A percentile compares a stretch with the other conserved stretches of the same genome.
Conservation (phyloP, 1,140 invertebrate genomes). For the Zophobas morio region DNA sequence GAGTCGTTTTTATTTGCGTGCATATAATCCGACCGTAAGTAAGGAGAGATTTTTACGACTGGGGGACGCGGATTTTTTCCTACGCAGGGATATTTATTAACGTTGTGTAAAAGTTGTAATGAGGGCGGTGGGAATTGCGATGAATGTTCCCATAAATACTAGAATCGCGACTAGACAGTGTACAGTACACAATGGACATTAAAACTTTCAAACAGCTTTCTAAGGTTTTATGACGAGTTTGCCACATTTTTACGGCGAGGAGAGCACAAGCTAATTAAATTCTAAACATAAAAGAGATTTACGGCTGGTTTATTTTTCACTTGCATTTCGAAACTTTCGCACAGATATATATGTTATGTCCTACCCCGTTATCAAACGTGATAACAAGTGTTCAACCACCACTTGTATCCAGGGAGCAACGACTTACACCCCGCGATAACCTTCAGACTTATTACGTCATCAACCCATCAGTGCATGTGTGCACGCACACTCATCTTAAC, state of each 20-base stretch:
- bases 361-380: too few species aligned
- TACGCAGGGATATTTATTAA: not conserved
- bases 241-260: conserved; percentile 17
- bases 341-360: too few species aligned
- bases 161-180: conserved; percentile 1
- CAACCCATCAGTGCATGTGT: too few species aligned
- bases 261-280: conserved; percentile 12
- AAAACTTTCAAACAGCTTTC: conserved; percentile 35
- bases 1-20: not conserved
- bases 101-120: too few species aligned
- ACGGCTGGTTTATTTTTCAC: too few species aligned
- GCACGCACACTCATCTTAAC: too few species aligned
- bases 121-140: not conserved
- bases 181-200: conserved; percentile 16
- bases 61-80: too few species aligned
- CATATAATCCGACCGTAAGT: not conserved
- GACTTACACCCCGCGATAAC: too few species aligned
- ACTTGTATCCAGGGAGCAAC: too few species aligned
- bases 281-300: not conserved
- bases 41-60: not conserved
- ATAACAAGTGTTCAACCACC: too few species aligned
- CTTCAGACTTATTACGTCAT: too few species aligned
- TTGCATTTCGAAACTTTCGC: too few species aligned
- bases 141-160: conserved; percentile 23
- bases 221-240: not conserved